Percentiles rank a stretch among this genome's conserved stretches.
phyloP scores from a whole-genome alignment of 2,797 vertebrate genomes.

The Microctenopoma stevenorrisi region DNA sequence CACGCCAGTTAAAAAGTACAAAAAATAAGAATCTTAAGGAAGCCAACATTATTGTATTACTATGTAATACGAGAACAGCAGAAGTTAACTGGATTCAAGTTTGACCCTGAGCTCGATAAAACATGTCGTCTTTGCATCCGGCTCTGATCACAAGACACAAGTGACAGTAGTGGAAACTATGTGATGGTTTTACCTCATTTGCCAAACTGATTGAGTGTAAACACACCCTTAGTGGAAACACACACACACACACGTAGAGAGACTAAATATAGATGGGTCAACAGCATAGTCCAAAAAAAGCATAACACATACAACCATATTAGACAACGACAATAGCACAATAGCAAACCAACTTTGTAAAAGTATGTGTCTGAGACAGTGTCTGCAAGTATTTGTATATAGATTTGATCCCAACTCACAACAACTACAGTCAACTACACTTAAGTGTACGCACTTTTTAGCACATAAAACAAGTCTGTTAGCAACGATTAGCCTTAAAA shows the following conservation, averaged over 20 bases:
- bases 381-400: too few relatives aligned
- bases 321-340: conserved; percentile 43
- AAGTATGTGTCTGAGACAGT: background rate
- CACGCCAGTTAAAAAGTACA: background rate
- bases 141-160: conserved; percentile 60
- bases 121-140: conserved; percentile 30
- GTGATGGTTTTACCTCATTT: conserved; percentile 63
- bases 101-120: conserved; percentile 41
- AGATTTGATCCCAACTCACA: too few relatives aligned
- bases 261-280: conserved; percentile 80
- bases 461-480: too few relatives aligned
- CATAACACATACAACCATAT: conserved; percentile 75
- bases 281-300: conserved; percentile 75
- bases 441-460: too few relatives aligned
- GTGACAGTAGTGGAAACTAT: conserved; percentile 62
- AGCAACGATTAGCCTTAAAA: too few relatives aligned
- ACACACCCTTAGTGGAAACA: conserved; percentile 27
- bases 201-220: conserved; percentile 48
- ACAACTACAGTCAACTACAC: too few relatives aligned
- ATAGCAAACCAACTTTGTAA: conserved; percentile 1
- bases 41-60: too few relatives aligned
- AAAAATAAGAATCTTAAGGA: background rate
- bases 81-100: conserved; percentile 22
- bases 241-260: conserved; percentile 26
- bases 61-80: conserved; percentile 9